These are phyloP conservation scores for Protosalanx chinensis DNA, from an alignment of 2,797 vertebrate species.

Conservation along the genomic window DNA sequence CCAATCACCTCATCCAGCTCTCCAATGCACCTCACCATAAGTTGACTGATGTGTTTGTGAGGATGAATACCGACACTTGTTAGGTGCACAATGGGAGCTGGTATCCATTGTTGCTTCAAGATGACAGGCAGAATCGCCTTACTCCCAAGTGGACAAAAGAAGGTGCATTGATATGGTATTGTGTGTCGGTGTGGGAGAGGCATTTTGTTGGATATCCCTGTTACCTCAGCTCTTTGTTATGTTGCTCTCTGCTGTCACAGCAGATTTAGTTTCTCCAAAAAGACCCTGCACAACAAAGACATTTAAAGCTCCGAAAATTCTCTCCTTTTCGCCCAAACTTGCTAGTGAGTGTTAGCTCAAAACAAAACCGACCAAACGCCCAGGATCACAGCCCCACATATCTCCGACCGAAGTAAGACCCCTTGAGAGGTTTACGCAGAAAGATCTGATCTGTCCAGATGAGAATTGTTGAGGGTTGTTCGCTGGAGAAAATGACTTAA, in stretches of 20 bases:
- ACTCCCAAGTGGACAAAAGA: constrained; percentile 41
- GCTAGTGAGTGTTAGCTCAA: constrained; percentile 20
- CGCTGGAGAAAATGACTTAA: constrained; percentile 4
- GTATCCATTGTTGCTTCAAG: constrained; percentile 50
- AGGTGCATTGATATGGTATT: constrained; percentile 37
- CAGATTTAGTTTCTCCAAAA: constrained; percentile 43
- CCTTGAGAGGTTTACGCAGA: constrained; percentile 33
- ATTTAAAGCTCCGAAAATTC: constrained; percentile 17
- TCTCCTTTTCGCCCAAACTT: constrained; percentile 25
- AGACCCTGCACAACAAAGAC: constrained; percentile 40
- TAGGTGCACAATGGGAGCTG: constrained; percentile 52
- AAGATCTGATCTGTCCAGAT: constrained; percentile 11
- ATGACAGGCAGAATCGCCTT: constrained; percentile 56
- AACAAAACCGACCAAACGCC: constrained; percentile 28
- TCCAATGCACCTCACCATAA: constrained; percentile 13
- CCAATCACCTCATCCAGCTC: not conserved
- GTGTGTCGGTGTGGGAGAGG: constrained; percentile 36
- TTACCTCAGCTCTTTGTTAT: constrained; percentile 34
- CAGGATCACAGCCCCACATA: constrained; percentile 36
- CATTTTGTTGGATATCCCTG: constrained; percentile 16
- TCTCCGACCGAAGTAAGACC: constrained; percentile 31
- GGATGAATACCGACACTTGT: constrained; percentile 52
- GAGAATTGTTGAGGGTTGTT: not conserved
- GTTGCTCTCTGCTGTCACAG: constrained; percentile 32
- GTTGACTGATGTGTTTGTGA: constrained; percentile 43